Conservation (phyloP, 2,113 vertebrate genomes). For the Callorhinus ursinus region DNA sequence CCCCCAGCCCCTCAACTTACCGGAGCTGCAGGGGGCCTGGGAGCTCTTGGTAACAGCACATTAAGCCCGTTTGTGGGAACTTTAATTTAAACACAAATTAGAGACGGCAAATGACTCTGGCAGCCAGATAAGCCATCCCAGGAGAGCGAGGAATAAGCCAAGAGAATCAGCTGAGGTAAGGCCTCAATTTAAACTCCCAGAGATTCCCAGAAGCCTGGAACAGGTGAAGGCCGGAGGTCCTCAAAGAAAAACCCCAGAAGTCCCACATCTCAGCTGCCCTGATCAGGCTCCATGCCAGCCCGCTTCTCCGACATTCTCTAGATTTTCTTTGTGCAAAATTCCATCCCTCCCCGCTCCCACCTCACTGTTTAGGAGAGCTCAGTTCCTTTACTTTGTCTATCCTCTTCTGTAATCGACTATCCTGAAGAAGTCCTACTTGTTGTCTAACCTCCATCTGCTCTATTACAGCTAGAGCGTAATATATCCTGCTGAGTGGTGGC, state of each 20-base stretch:
- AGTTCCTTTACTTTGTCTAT: background rate
- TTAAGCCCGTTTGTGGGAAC: constrained; percentile 74
- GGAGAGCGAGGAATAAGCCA: constrained; percentile 68
- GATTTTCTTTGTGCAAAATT: background rate
- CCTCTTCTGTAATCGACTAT: background rate
- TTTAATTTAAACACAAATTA: constrained; percentile 81
- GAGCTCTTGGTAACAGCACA: constrained; percentile 68
- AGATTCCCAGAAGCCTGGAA: background rate
- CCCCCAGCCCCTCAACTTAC: background rate
- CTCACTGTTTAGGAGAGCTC: background rate
- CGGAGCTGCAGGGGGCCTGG: background rate
- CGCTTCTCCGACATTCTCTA: background rate
- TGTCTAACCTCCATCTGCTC: background rate
- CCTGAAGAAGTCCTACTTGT: constrained; percentile 37
- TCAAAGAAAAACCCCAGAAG: background rate
- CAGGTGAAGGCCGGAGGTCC: background rate
- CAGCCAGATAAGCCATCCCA: constrained; percentile 65
- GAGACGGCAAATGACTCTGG: constrained; percentile 75
- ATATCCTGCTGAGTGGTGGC: background rate
- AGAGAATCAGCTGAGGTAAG: constrained; percentile 50
- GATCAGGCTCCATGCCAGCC: background rate
- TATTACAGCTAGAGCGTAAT: background rate
- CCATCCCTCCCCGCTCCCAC: background rate
- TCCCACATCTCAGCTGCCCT: background rate
- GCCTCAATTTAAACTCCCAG: constrained; percentile 18